Conservation (phyloP, 2,113 vertebrate species). For the Pelecanus crispus region DNA sequence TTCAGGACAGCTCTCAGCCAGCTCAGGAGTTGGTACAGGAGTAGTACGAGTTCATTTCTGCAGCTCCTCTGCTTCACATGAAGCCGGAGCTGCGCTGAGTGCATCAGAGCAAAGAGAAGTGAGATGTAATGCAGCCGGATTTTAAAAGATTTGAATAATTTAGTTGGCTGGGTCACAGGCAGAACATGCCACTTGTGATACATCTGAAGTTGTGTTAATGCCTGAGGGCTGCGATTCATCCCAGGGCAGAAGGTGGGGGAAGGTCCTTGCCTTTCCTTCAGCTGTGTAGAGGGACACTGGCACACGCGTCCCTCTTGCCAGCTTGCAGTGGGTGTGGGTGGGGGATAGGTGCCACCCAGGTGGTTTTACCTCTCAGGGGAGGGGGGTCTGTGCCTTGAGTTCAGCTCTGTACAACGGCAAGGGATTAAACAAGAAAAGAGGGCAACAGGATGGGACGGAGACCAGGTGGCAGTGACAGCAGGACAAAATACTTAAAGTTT, state of each 20-base stretch:
- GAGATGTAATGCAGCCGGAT: background rate
- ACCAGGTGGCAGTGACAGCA: background rate
- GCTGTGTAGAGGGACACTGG: background rate
- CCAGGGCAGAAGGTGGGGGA: background rate
- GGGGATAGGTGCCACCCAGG: background rate
- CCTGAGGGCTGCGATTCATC: background rate
- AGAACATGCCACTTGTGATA: background rate
- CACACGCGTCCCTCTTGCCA: accelerated
- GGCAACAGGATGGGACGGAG: background rate
- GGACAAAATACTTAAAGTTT: background rate
- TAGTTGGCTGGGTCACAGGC: background rate
- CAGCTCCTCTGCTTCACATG: background rate
- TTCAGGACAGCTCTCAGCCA: background rate
- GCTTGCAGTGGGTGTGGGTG: background rate
- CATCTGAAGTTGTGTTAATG: background rate
- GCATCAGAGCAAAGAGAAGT: background rate
- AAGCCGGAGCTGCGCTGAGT: background rate
- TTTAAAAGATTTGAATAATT: background rate
- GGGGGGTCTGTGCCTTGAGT: background rate
- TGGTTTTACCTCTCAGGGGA: background rate
- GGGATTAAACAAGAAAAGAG: background rate
- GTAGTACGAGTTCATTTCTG: background rate
- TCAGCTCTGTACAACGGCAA: background rate
- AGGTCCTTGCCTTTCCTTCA: background rate
- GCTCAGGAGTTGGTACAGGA: background rate